Evolutionary conservation across 2,888 invertebrate genomes (phyloP).

Genomic region (Tiliacea aurago): DNA sequence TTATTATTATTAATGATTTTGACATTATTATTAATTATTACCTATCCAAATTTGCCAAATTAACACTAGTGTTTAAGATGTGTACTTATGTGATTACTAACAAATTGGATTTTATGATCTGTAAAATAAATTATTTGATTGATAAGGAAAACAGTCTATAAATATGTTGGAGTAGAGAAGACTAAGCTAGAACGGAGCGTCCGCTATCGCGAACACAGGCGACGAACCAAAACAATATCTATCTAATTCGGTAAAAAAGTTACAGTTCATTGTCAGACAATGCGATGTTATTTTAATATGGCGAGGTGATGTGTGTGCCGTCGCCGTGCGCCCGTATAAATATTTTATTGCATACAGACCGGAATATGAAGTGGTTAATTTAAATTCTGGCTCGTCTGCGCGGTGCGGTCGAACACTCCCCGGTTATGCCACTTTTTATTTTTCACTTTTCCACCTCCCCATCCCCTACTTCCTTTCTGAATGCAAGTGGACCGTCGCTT

Average conservation of each 20-base stretch:
- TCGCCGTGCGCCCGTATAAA: constrained; percentile 77
- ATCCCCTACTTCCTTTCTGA: constrained; percentile 66
- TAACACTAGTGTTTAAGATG: no score
- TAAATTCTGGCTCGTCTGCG: constrained; percentile 81
- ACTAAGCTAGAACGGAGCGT: not conserved
- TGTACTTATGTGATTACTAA: no score
- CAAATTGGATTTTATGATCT: no score
- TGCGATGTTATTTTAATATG: constrained; percentile 73
- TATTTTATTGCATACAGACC: constrained; percentile 80
- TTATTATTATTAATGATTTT: no score
- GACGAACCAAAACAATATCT: constrained; percentile 44
- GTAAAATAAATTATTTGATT: no score
- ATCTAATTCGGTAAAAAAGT: constrained; percentile 63
- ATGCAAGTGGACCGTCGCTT: constrained; percentile 70
- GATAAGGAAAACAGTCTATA: not conserved
- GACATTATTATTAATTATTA: no score
- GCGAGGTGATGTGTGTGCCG: constrained; percentile 68
- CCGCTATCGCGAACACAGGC: no score
- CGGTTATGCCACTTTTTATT: constrained; percentile 71
- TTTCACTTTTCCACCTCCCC: constrained; percentile 67
- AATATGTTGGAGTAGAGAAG: not conserved
- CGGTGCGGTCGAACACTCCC: constrained; percentile 70
- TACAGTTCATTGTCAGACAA: constrained; percentile 60
- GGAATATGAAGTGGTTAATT: constrained; percentile 87
- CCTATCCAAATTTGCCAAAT: no score